A percentile compares a stretch with the other conserved stretches of the same genome.
phyloP scores from a whole-genome alignment of 2,888 invertebrate genomes.

The Xanthorhoe designata region DNA sequence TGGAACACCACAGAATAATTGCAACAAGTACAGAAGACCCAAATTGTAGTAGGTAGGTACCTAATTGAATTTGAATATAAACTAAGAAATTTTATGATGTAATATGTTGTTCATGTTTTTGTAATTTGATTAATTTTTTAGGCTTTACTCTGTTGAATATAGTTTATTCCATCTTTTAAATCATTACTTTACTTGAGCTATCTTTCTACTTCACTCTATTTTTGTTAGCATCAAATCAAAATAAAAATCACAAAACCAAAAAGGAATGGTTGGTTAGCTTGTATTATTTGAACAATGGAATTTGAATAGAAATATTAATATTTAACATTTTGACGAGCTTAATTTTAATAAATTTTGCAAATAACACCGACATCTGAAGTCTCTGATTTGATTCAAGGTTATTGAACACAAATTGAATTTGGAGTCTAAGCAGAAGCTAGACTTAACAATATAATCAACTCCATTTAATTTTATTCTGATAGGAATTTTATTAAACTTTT shows the following conservation, averaged over 20 bases:
- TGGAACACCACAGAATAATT: no score
- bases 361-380: constrained; percentile 27
- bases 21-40: no score
- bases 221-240: not conserved
- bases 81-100: no score
- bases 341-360: constrained; percentile 30
- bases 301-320: constrained; percentile 20
- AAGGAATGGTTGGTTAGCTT: constrained; percentile 5
- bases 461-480: no score
- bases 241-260: constrained; percentile 7
- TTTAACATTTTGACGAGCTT: constrained; percentile 23
- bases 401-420: constrained; percentile 7
- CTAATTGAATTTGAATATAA: no score
- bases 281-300: constrained; percentile 19
- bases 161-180: no score
- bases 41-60: no score
- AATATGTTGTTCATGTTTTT: no score
- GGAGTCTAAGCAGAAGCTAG: not conserved
- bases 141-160: no score
- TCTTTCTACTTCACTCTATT: not conserved
- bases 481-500: no score
- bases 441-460: not conserved
- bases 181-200: not conserved
- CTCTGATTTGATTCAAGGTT: constrained; percentile 17
- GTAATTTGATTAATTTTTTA: no score